A percentile compares a stretch with the other conserved stretches of the same genome.
phyloP scores from a whole-genome alignment of 23 tunicate genomes.

The Halocynthia aurantium region DNA sequence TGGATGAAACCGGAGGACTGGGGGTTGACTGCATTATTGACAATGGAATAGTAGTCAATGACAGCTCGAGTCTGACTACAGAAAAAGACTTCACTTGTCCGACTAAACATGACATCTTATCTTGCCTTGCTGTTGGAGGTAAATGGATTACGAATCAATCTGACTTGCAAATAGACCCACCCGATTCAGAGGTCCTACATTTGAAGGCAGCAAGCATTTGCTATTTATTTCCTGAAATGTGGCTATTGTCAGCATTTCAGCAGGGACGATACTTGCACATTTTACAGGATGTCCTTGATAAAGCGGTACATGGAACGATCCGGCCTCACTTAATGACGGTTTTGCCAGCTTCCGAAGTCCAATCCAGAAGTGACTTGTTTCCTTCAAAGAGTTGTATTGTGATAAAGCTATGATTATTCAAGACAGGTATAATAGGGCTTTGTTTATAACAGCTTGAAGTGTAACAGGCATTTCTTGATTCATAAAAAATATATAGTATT shows the following conservation, averaged over 20 bases:
- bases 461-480: too few relatives aligned
- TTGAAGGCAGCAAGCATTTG: conserved; percentile 60
- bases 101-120: conserved; percentile 84
- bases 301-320: conserved; percentile 58
- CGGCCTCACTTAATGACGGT: conserved; percentile 94
- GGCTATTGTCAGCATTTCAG: conserved; percentile 46
- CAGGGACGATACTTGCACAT: conserved; percentile 65
- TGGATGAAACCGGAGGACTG: conserved; percentile 84
- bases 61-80: neutral
- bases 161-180: conserved; percentile 85
- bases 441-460: neutral
- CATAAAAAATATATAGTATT: too few relatives aligned
- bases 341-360: conserved; percentile 60
- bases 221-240: conserved; percentile 63
- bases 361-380: conserved; percentile 46
- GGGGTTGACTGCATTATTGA: conserved; percentile 80
- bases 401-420: conserved; percentile 34
- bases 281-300: conserved; percentile 43
- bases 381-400: conserved; percentile 70
- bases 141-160: conserved; percentile 81
- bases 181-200: conserved; percentile 73
- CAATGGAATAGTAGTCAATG: conserved; percentile 24
- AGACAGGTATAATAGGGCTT: neutral
- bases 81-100: conserved; percentile 53
- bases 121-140: conserved; percentile 58